These are phyloP conservation scores for Linyphia triangularis DNA, from an alignment of 2,888 invertebrate genomes.

Conservation along the genomic window DNA sequence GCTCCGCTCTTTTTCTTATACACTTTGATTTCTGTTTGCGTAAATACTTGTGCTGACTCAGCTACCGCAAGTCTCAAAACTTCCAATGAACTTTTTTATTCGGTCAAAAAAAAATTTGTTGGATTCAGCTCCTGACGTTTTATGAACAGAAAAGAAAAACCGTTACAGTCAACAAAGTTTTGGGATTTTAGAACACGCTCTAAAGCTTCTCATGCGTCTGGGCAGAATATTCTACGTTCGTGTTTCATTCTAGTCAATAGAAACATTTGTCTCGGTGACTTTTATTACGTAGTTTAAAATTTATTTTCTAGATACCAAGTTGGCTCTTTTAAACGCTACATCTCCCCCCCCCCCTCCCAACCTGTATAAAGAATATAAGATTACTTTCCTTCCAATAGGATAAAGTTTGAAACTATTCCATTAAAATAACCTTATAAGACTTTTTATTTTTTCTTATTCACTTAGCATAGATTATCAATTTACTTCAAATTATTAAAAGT, in stretches of 20 bases:
- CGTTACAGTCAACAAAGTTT: constrained; percentile 15
- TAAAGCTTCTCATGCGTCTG: neutral
- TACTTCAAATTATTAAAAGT: too few relatives aligned
- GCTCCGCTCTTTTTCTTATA: neutral
- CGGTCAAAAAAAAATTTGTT: neutral
- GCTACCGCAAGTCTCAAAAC: constrained; percentile 25
- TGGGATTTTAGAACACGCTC: neutral
- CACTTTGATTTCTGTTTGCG: constrained; percentile 57
- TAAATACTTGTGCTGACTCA: constrained; percentile 62
- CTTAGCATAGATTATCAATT: too few relatives aligned
- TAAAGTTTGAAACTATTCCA: too few relatives aligned
- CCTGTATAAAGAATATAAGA: too few relatives aligned
- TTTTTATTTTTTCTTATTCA: too few relatives aligned
- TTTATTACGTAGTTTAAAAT: neutral
- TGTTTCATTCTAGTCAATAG: neutral
- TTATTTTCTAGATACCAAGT: neutral
- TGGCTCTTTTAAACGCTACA: too few relatives aligned
- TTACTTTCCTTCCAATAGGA: too few relatives aligned
- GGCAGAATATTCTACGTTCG: neutral
- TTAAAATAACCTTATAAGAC: too few relatives aligned
- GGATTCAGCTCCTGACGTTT: constrained; percentile 27
- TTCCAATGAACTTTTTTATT: constrained; percentile 5
- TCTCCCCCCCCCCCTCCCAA: too few relatives aligned
- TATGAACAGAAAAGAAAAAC: neutral
- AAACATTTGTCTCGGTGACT: neutral